Conservation (phyloP, 1,140 invertebrate genomes). For the Pissodes strobi region DNA sequence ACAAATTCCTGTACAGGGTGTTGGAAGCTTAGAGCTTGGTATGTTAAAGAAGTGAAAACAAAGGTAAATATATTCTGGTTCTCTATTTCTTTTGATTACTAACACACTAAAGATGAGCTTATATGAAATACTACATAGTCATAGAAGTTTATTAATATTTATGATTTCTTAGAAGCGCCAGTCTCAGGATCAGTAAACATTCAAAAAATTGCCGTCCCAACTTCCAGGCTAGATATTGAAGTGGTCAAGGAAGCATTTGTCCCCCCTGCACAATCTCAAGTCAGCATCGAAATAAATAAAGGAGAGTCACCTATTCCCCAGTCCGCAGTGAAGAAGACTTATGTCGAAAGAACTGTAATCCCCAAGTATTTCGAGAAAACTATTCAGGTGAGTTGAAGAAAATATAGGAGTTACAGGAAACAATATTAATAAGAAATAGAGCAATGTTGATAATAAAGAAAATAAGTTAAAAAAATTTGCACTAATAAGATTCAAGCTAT, state of each 20-base stretch:
- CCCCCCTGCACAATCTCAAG: background rate
- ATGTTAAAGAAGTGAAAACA: no score
- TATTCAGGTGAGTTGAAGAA: slow-evolving; percentile 16
- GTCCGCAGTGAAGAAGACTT: slow-evolving; percentile 40
- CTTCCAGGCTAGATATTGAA: background rate
- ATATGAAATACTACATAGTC: background rate
- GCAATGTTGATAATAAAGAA: no score
- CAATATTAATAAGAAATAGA: no score
- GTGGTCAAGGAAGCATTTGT: slow-evolving; percentile 9
- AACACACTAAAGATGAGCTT: no score
- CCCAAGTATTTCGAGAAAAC: slow-evolving; percentile 51
- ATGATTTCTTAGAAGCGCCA: background rate
- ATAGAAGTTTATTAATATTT: no score
- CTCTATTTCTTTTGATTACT: no score
- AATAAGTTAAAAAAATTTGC: no score
- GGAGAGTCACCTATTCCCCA: slow-evolving; percentile 24
- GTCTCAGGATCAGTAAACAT: background rate
- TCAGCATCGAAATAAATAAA: background rate
- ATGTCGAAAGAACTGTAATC: slow-evolving; percentile 49
- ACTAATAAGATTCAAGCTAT: no score
- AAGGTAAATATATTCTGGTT: no score
- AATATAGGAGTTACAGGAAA: no score
- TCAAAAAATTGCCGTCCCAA: slow-evolving; percentile 16
- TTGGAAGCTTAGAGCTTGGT: no score
- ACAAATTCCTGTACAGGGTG: no score